Conservation (phyloP, 1,140 invertebrate genomes). For the Tetragnatha versicolor region DNA sequence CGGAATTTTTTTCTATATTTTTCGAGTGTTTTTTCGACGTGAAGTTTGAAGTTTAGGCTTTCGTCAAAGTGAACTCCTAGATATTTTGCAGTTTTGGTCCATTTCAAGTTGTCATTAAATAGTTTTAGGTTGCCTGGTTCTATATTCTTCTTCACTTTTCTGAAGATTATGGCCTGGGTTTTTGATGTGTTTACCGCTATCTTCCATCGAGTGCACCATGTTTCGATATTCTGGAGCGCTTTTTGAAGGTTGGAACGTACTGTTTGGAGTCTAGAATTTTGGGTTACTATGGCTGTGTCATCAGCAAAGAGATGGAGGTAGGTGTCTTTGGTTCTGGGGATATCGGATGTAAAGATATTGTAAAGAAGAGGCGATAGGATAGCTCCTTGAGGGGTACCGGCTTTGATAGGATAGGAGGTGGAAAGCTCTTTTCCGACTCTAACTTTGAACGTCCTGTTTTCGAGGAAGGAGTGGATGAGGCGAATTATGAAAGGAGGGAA, state of each 20-base stretch:
- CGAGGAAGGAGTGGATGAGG: background rate
- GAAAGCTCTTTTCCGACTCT: background rate
- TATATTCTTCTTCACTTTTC: background rate
- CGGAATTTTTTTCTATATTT: no score
- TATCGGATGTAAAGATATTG: background rate
- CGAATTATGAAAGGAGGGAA: background rate
- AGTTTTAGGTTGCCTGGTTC: background rate
- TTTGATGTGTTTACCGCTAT: background rate
- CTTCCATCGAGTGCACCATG: background rate
- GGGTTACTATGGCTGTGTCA: background rate
- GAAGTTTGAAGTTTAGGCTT: no score
- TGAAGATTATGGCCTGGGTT: background rate
- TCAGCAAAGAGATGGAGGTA: no score
- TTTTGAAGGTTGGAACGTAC: no score
- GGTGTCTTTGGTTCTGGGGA: background rate
- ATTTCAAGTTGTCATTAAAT: background rate
- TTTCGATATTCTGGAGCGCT: background rate
- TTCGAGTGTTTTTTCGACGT: no score
- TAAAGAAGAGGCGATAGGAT: background rate
- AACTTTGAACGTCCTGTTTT: background rate
- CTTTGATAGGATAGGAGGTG: background rate
- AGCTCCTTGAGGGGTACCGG: background rate
- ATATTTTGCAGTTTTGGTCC: background rate
- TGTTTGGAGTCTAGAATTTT: background rate
- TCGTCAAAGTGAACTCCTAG: no score